A percentile compares a stretch with the other conserved stretches of the same genome.
These are phyloP conservation scores for Catostomus latipinnis DNA, from an alignment of 2,797 vertebrate species.

Conservation along the genomic window DNA sequence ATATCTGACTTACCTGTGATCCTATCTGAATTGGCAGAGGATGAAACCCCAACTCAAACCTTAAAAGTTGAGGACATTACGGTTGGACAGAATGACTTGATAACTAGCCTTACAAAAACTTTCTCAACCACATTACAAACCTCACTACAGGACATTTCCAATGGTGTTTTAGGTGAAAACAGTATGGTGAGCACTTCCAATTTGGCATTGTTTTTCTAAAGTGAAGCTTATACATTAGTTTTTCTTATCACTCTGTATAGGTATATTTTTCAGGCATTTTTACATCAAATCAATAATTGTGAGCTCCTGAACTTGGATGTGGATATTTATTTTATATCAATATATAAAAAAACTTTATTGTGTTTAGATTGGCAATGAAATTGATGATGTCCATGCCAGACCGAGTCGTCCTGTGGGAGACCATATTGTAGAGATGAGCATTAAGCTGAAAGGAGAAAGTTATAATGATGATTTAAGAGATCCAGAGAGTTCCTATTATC, in stretches of 20 bases:
- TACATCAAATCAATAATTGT: neutral
- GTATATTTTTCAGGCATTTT: neutral
- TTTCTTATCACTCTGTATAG: no score
- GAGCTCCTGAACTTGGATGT: no score
- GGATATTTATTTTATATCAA: no score
- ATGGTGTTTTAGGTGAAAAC: constrained; percentile 62
- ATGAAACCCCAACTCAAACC: constrained; percentile 16
- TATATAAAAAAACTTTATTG: neutral
- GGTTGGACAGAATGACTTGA: constrained; percentile 56
- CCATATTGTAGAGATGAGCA: constrained; percentile 87
- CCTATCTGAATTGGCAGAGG: constrained; percentile 16
- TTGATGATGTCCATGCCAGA: constrained; percentile 74
- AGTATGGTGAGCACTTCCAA: constrained; percentile 75
- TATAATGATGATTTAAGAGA: constrained; percentile 84
- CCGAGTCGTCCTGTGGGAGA: constrained; percentile 73
- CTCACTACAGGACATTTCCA: constrained; percentile 53
- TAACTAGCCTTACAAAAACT: constrained; percentile 60
- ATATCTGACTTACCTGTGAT: neutral
- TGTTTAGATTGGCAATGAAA: constrained; percentile 87
- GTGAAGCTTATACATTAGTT: no score
- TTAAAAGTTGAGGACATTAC: constrained; percentile 50
- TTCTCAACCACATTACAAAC: constrained; percentile 30
- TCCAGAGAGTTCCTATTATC: constrained; percentile 74
- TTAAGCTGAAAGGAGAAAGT: constrained; percentile 82
- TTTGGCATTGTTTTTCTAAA: neutral